A percentile compares a stretch with the other conserved stretches of the same genome.
These are phyloP conservation scores for Drosophila limbata DNA, from an alignment of 2,888 invertebrate genomes.

Conservation along the genomic window DNA sequence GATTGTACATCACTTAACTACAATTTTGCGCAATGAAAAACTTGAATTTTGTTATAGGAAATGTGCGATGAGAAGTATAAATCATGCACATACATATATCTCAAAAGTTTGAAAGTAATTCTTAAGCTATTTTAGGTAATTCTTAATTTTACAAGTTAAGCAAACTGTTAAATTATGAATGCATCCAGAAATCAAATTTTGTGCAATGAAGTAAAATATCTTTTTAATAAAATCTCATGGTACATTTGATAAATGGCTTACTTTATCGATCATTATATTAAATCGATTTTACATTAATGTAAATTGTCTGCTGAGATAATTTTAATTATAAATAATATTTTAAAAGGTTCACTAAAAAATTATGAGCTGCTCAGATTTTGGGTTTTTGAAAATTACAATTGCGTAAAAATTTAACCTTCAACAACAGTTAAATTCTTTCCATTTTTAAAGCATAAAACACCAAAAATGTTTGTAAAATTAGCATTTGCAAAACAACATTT, in stretches of 20 bases:
- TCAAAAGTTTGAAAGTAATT: conserved; percentile 4
- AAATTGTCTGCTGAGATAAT: not conserved
- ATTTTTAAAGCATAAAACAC: not conserved
- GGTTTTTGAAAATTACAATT: no score
- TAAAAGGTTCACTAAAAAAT: not conserved
- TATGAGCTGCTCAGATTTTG: not conserved
- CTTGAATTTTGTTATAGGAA: not conserved
- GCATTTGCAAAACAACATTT: not conserved
- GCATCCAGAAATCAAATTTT: no score
- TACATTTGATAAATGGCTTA: not conserved
- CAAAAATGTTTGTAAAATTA: no score
- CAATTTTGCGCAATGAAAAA: not conserved
- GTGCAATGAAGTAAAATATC: no score
- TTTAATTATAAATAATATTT: not conserved
- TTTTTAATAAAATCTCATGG: not conserved
- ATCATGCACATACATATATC: not conserved
- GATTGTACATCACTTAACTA: conserved; percentile 3
- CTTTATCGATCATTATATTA: not conserved
- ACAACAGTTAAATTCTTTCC: not conserved
- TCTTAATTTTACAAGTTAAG: not conserved
- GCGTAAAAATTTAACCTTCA: not conserved
- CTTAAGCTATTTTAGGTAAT: not conserved
- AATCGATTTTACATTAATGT: not conserved
- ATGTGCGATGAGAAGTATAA: not conserved
- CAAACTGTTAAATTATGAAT: not conserved